Evolutionary conservation across 1,140 invertebrate genomes (phyloP), one percentile per base, ranked within the genome.

Genomic region (Drosophila punjabiensis): DNA sequence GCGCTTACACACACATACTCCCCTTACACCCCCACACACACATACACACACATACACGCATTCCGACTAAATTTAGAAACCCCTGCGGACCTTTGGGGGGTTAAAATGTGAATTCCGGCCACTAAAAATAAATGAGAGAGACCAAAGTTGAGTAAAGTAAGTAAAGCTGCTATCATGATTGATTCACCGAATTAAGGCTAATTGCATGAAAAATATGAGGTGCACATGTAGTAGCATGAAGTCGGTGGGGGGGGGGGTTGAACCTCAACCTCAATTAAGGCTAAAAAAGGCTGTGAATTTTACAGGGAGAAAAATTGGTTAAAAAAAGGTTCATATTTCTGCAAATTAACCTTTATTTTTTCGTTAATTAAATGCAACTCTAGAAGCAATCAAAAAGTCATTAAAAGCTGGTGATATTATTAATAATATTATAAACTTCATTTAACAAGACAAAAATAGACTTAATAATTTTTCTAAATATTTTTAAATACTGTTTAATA

Each of bases 181-280:
- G 84, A 88, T 88, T 84, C 74, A 85, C 64, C 82, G 76, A 82
- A 87, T 88, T 89, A 84, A 70, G 86, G 86, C 85, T 89, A 89
- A 89, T 89, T 89, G 85, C 75, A 85, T 74, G 81, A 89, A 74
- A 89, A 89, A 89, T 89, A 89, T 90, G 85, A 90, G 86, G 48
- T 89, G 85, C 81, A 89, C 79, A 85, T 88, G 80, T 73, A 83
- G 52, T 61, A 61, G 68, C 48, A 41, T n/a, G 28, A 35, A 55
- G 33, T 73, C 41, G 53, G n/a, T n/a, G n/a, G n/a, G n/a, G n/a
- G n/a, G n/a, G n/a, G n/a, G 77, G 81, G 78, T 69, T 78, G 69
- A 61, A 74, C 47, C 56, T 48, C 58, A 61, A 77, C 47, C 56
- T 48, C 58, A 70, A 85, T 83, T 73, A 66, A 43, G 64, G 61